Evolutionary conservation across 2,113 vertebrate genomes (phyloP), one percentile per base, ranked within the genome.

Genomic region (Aspiorhynchus laticeps): DNA sequence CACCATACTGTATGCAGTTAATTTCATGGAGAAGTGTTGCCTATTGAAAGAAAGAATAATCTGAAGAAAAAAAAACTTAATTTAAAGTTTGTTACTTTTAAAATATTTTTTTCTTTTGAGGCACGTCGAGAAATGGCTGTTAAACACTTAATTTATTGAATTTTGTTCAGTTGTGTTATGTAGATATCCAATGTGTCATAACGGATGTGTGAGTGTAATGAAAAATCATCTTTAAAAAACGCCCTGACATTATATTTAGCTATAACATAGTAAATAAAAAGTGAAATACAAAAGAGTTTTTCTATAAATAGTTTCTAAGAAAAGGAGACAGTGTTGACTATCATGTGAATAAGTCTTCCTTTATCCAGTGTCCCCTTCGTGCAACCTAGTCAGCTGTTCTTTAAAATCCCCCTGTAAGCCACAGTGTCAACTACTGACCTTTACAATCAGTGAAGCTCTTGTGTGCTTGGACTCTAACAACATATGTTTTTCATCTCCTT

Each of bases 301-400:
- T 51, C 48, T 51, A 51, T 17, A 53, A 24, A 24, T 59, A 59
- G 53, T 59, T 56, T 59, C 19, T 24, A 59, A 59, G 53, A 59
- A 56, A 59, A 59, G 21, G 17, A 31, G 46, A 5, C 10, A 36
- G 28, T 14, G 8, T 65, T 33, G 33, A 36, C 33, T 43, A 4
- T 73, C 78, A 87, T 83, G 63, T 82, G 83, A 87, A 28, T 14
- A 33, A 31, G 43, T 80, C 73, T 53, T 77, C 8, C 31, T 63
- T 77, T 19, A 19, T 86, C 43, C 75, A 51, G 19, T 67, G 43
- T 65, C 28, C 36, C 19, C 11, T 83, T 28, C 75, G 69, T 67
- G 28, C 53, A 33, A 76, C 43, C 59, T 81, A 33, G 43, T 78
- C 84, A 88, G 75, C 80, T 85, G 79, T 87, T 85, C 56, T 76